Conservation (phyloP, 2,113 vertebrate species). For the Ailurus styani region DNA sequence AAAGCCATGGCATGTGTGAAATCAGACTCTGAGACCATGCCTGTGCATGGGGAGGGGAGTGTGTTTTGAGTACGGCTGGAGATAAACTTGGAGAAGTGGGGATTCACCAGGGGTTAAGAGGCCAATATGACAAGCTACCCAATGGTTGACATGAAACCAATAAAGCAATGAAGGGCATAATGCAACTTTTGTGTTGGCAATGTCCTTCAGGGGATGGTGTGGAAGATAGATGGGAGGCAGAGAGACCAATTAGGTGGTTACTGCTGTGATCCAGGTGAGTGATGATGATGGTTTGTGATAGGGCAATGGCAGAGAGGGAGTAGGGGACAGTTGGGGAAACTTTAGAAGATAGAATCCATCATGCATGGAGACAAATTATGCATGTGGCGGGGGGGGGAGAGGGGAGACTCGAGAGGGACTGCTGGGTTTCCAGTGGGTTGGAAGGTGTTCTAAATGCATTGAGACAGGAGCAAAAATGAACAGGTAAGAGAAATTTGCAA, state of each 20-base stretch:
- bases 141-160: neutral
- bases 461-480: neutral
- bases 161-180: neutral
- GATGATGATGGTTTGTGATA: neutral
- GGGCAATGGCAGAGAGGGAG: neutral
- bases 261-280: neutral
- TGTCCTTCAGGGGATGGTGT: neutral
- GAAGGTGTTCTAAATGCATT: neutral
- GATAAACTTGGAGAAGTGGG: neutral
- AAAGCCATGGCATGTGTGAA: neutral
- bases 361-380: neutral
- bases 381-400: neutral
- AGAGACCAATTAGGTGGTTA: neutral
- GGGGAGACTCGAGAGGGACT: neutral
- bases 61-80: neutral
- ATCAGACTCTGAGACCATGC: neutral
- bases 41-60: neutral
- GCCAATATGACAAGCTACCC: neutral
- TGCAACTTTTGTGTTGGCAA: neutral
- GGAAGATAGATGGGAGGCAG: neutral
- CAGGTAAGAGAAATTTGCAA: neutral
- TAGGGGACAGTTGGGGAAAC: neutral
- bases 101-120: neutral
- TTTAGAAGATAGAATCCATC: neutral
- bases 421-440: neutral